Percentiles rank a stretch among this genome's conserved stretches.
Conservation (phyloP, 2,888 invertebrate species). For the Tenthredo scrophulariae region DNA sequence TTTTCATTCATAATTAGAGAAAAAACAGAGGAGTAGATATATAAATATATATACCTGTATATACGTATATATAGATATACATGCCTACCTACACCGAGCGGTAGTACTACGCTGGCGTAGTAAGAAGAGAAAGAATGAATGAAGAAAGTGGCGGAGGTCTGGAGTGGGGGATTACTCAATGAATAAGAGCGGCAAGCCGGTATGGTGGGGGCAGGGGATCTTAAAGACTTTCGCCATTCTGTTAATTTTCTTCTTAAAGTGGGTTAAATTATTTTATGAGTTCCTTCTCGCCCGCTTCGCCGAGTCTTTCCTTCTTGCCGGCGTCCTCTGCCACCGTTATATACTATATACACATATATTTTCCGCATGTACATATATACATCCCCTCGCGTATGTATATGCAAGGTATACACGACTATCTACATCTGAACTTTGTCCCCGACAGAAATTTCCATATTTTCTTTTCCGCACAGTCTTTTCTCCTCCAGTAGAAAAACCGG, state of each 20-base stretch:
- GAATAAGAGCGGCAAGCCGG: constrained; percentile 71
- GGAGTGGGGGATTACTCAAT: constrained; percentile 71
- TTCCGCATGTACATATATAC: not conserved
- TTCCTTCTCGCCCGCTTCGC: constrained; percentile 62
- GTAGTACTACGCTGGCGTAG: constrained; percentile 75
- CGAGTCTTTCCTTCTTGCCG: constrained; percentile 51
- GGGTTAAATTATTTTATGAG: constrained; percentile 77
- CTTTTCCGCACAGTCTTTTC: constrained; percentile 43
- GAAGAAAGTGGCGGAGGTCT: constrained; percentile 73
- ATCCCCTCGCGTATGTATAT: not conserved
- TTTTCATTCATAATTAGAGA: constrained; percentile 79
- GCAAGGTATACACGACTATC: not conserved
- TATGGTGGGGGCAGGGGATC: constrained; percentile 67
- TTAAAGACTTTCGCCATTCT: constrained; percentile 77
- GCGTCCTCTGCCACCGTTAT: constrained; percentile 50
- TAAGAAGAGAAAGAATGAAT: constrained; percentile 78
- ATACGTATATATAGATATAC: not conserved
- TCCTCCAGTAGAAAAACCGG: constrained; percentile 12
- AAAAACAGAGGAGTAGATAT: constrained; percentile 70
- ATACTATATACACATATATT: constrained; percentile 17
- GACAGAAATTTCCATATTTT: constrained; percentile 52
- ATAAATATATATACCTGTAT: constrained; percentile 27
- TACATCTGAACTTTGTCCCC: constrained; percentile 45
- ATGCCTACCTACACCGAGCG: constrained; percentile 39
- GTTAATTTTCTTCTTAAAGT: constrained; percentile 77